Evolutionary conservation across 2,888 invertebrate species (phyloP).

Genomic region (Sinodicranocentrus sp.): DNA sequence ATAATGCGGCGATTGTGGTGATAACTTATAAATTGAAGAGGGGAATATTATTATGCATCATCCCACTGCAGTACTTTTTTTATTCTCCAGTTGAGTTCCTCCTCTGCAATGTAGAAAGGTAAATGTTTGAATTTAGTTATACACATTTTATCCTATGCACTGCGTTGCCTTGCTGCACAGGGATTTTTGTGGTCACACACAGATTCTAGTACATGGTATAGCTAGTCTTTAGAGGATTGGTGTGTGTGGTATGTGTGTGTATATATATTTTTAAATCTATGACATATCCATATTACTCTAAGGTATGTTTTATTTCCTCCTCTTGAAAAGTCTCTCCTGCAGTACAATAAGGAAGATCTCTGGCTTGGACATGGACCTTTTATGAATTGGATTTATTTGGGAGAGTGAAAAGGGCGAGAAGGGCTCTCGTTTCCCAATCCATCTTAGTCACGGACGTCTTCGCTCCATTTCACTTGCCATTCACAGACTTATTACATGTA

Average conservation of each 20-base stretch:
- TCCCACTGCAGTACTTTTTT: neutral
- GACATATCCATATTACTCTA: too few relatives aligned
- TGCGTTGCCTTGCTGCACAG: too few relatives aligned
- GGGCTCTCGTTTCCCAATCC: conserved; percentile 74
- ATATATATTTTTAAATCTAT: too few relatives aligned
- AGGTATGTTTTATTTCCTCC: too few relatives aligned
- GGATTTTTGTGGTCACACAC: too few relatives aligned
- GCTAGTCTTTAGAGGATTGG: too few relatives aligned
- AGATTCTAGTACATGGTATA: too few relatives aligned
- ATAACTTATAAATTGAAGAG: conserved; percentile 63
- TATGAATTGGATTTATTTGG: conserved; percentile 74
- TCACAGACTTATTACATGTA: conserved; percentile 63
- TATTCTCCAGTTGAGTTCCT: too few relatives aligned
- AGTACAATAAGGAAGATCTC: conserved; percentile 45
- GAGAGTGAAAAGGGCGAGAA: conserved; percentile 73
- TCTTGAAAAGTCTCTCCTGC: neutral
- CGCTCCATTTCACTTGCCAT: conserved; percentile 77
- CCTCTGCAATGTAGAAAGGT: too few relatives aligned
- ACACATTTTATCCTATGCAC: too few relatives aligned
- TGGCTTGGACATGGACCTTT: conserved; percentile 63
- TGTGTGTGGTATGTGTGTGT: too few relatives aligned
- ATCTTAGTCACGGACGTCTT: conserved; percentile 76
- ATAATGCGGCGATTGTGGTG: conserved; percentile 52
- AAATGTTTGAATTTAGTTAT: too few relatives aligned
- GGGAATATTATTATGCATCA: conserved; percentile 37